phyloP scores from a whole-genome alignment of 2,113 vertebrate genomes.

The human region GRCh38 chr6:52951001-52951500 shows the following conservation, averaged over 20 bases:
- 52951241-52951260: not conserved
- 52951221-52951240: not conserved
- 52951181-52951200: not conserved
- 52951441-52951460: no score
- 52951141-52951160: not conserved
- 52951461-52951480: no score
- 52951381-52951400: no score
- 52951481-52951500: no score
- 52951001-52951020: not conserved
- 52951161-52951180: not conserved
- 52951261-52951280: no score
- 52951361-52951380: no score
- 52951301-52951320: no score
- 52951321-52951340: no score
- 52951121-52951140: not conserved
- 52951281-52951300: no score
- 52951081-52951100: not conserved
- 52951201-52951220: not conserved
- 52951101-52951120: not conserved
- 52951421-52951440: no score
- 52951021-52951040: not conserved
- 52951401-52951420: no score
- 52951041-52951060: not conserved
- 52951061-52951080: not conserved
- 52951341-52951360: no score